Base-by-base conservation (phyloP, 2,113 vertebrate genomes). In the Charina bottae region DNA sequence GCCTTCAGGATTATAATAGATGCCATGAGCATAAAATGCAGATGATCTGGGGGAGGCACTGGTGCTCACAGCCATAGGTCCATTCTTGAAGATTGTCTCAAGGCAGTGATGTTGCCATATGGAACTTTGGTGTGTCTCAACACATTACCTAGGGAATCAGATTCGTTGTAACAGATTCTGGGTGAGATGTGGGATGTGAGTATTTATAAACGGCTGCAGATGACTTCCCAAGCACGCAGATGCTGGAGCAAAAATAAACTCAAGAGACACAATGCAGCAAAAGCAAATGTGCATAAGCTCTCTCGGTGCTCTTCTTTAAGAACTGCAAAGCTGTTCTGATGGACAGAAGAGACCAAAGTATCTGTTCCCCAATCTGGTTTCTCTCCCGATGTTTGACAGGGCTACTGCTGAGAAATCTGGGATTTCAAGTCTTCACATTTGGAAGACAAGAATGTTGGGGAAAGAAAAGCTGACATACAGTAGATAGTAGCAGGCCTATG, bases 1-100 rank as follows among this genome's bases (percentile, higher is more conserved):
- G 9, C 97, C 98, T 0, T 68, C 92, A 15, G 98, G 96, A 91
- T 98, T 97, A 0, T 97, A 97, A 86, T 97, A 97, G 89, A 98
- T 93, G 0, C 97, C 96, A 0, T 96, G 96, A 94, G 97, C 97
- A 19, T 97, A 97, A 96, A 97, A 98, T 84, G 97, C 92, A 0
- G 97, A 97, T 1, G 98, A 97, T 6, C 94, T 95, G 53, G 97
- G 97, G 0, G 93, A 88, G 2, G 98, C 97, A 0, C 98, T 97
- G 0, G 97, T 98, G 89, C 96, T 95, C 90, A 98, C 94, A 0
- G 97, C 96, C 15, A 88, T 90, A 0, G 97, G 98, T 0, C 97
- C 97, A 1, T 97, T 96, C 90, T 97, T 98, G 85, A 96, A 96
- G 92, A 97, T 8, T 94, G 33, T 93, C 96, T 98, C 23, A 97